A percentile compares a stretch with the other conserved stretches of the same genome.
Evolutionary conservation across 2,113 vertebrate genomes (phyloP).

Genomic region (Isurus oxyrinchus): DNA sequence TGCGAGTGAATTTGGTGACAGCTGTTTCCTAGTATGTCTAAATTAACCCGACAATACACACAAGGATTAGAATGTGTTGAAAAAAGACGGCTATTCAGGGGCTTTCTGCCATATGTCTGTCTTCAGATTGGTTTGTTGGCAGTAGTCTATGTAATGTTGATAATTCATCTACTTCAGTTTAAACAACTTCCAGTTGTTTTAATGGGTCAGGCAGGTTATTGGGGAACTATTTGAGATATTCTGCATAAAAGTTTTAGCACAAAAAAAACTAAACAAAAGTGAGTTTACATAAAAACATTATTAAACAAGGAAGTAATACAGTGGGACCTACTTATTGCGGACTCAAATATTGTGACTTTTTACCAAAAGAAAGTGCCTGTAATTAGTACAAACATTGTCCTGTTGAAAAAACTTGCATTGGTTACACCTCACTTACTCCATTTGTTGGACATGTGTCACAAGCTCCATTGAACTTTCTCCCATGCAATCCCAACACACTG

Average conservation of each 20-base stretch:
- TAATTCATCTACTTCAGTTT: slow-evolving; percentile 23
- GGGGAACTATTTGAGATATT: not conserved
- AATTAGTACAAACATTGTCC: not conserved
- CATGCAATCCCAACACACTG: no score
- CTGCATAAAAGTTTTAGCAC: not conserved
- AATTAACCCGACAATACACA: slow-evolving; percentile 12
- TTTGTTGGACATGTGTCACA: not conserved
- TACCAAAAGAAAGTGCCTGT: not conserved
- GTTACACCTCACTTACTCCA: not conserved
- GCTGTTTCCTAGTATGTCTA: slow-evolving; percentile 14
- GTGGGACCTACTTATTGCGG: not conserved
- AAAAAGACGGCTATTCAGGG: slow-evolving; percentile 5
- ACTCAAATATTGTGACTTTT: slow-evolving; percentile 32
- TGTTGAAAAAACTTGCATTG: not conserved
- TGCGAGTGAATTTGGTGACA: slow-evolving; percentile 8
- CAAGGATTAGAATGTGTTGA: not conserved
- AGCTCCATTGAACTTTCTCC: not conserved
- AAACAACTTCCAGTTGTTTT: slow-evolving; percentile 31
- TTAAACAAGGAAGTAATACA: not conserved
- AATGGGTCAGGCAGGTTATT: not conserved
- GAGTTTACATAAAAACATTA: not conserved
- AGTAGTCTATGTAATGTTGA: slow-evolving; percentile 5
- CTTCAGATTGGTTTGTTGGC: not conserved
- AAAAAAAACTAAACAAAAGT: slow-evolving; percentile 15
- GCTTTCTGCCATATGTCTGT: slow-evolving; percentile 19